Evolutionary conservation across 2,113 vertebrate genomes (phyloP).

Genomic region (Regulus satrapa): DNA sequence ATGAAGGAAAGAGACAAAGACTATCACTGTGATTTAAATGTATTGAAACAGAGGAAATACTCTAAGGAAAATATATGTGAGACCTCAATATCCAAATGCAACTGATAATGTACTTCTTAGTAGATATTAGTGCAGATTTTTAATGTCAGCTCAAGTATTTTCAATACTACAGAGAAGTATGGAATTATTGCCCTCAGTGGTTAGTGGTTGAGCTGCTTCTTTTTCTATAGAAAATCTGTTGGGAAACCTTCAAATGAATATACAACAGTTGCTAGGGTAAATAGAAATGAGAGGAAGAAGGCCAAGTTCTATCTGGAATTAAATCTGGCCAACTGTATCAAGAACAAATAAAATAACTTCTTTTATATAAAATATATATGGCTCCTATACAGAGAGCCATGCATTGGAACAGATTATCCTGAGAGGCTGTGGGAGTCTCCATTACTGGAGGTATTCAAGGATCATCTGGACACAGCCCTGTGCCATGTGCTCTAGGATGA

Average conservation of each 20-base stretch:
- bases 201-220: not conserved
- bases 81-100: not conserved
- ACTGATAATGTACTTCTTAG: not conserved
- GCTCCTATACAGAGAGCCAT: too few species aligned
- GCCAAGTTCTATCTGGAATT: not conserved
- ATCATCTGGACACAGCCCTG: rapidly evolving
- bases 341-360: not conserved
- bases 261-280: not conserved
- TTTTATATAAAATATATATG: too few species aligned
- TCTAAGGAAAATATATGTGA: not conserved
- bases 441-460: too few species aligned
- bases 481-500: not conserved
- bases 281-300: not conserved
- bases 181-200: not conserved
- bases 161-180: not conserved
- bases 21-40: not conserved
- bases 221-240: not conserved
- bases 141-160: not conserved
- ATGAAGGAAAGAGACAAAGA: not conserved
- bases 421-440: not conserved
- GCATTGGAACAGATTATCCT: not conserved
- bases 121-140: not conserved
- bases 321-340: not conserved
- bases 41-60: not conserved
- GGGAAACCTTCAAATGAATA: not conserved